Conservation (phyloP, 1,140 invertebrate genomes). For the Psix sp. region DNA sequence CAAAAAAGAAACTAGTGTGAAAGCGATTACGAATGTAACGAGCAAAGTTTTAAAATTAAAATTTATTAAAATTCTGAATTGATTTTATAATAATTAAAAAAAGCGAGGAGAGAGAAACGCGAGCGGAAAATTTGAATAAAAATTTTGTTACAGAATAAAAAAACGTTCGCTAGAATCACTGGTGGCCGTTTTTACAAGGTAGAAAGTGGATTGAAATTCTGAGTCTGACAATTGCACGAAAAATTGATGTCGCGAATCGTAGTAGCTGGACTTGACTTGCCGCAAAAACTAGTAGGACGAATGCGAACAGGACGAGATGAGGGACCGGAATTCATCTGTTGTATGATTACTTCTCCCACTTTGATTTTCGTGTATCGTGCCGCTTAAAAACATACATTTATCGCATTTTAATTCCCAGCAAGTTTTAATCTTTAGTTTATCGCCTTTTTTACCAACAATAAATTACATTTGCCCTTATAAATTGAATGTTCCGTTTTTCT, state of each 20-base stretch:
- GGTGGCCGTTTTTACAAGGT: constrained; percentile 6
- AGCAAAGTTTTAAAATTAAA: not conserved
- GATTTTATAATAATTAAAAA: constrained; percentile 28
- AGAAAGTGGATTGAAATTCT: constrained; percentile 56
- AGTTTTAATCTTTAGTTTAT: constrained; percentile 51
- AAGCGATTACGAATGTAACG: too few relatives aligned
- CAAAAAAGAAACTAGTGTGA: not conserved
- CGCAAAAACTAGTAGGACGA: constrained; percentile 62
- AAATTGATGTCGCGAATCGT: constrained; percentile 60
- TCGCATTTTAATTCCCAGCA: constrained; percentile 55
- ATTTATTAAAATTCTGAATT: not conserved
- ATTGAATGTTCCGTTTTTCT: too few relatives aligned
- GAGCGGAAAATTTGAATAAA: constrained; percentile 43
- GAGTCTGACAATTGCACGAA: constrained; percentile 57
- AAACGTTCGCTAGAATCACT: constrained; percentile 17
- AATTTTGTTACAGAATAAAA: constrained; percentile 27
- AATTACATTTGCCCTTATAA: constrained; percentile 30
- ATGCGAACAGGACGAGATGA: constrained; percentile 59
- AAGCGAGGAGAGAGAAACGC: not conserved
- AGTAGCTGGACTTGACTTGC: constrained; percentile 35
- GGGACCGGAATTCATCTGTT: constrained; percentile 61
- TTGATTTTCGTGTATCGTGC: constrained; percentile 55
- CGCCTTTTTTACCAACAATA: constrained; percentile 30
- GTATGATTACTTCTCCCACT: constrained; percentile 57
- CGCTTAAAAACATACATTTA: constrained; percentile 57